Percentiles rank a stretch among this genome's conserved stretches.
These are phyloP conservation scores for Neuroterus valhalla DNA, from an alignment of 1,140 invertebrate genomes.

Conservation along the genomic window DNA sequence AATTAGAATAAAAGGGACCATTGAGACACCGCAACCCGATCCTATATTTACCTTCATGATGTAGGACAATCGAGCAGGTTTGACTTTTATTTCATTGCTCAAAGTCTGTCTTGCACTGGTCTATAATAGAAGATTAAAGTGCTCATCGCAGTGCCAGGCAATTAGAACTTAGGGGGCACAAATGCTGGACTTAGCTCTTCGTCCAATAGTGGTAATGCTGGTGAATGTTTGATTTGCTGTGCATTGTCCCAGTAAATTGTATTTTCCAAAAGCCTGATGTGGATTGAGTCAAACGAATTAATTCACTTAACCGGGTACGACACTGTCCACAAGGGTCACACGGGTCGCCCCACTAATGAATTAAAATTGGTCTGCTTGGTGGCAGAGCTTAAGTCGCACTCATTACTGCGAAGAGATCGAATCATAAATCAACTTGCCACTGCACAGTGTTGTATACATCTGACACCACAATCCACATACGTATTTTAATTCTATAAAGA, in stretches of 20 bases:
- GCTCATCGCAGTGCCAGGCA: no score
- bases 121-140: background rate
- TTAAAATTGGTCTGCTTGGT: constrained; percentile 19
- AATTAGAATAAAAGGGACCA: no score
- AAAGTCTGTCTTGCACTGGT: background rate
- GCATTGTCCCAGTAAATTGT: background rate
- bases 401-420: constrained; percentile 27
- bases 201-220: no score
- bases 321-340: constrained; percentile 7
- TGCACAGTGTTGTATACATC: no score
- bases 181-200: no score
- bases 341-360: constrained; percentile 34
- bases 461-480: no score
- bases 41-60: constrained; percentile 3
- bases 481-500: no score
- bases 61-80: background rate
- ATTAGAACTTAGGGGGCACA: no score
- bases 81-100: background rate
- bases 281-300: background rate
- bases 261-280: background rate
- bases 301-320: constrained; percentile 33
- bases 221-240: no score
- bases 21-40: background rate
- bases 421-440: constrained; percentile 26
- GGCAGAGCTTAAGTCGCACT: constrained; percentile 6